phyloP scores from a whole-genome alignment of 2,888 invertebrate species.

The Malthinus seriepunctatus region DNA sequence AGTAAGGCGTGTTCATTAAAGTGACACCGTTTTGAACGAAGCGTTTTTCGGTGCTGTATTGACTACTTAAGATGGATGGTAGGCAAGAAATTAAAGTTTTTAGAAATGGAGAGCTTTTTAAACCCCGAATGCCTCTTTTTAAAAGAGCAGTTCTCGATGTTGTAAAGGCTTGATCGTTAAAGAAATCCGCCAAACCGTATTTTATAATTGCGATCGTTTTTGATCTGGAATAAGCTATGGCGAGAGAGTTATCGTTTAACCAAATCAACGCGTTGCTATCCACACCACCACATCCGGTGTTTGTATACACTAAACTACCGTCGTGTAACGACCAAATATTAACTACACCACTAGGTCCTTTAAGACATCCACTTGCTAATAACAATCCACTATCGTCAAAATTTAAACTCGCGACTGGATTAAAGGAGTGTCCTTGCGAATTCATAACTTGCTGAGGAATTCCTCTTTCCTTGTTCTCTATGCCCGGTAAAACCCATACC shows the following conservation, averaged over 20 bases:
- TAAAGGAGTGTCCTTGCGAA: conserved; percentile 59
- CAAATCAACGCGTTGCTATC: conserved; percentile 57
- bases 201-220: conserved; percentile 59
- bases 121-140: conserved; percentile 57
- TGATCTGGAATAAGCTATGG: conserved; percentile 59
- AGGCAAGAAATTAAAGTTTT: conserved; percentile 55
- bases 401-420: conserved; percentile 57
- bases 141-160: conserved; percentile 57
- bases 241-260: conserved; percentile 57
- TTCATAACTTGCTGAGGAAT: conserved; percentile 50
- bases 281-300: conserved; percentile 58
- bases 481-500: conserved; percentile 54
- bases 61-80: conserved; percentile 58
- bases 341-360: conserved; percentile 54
- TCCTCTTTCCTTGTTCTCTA: conserved; percentile 35
- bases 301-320: conserved; percentile 60
- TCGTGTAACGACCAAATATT: conserved; percentile 66
- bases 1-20: conserved; percentile 61
- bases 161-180: conserved; percentile 56
- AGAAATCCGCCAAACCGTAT: conserved; percentile 53
- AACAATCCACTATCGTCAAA: conserved; percentile 59
- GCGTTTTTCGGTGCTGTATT: conserved; percentile 62
- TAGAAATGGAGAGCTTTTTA: conserved; percentile 61
- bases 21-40: conserved; percentile 62
- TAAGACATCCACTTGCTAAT: conserved; percentile 59